Evolutionary conservation across 2,888 invertebrate species (phyloP).

Genomic region (Bimastos eiseni): DNA sequence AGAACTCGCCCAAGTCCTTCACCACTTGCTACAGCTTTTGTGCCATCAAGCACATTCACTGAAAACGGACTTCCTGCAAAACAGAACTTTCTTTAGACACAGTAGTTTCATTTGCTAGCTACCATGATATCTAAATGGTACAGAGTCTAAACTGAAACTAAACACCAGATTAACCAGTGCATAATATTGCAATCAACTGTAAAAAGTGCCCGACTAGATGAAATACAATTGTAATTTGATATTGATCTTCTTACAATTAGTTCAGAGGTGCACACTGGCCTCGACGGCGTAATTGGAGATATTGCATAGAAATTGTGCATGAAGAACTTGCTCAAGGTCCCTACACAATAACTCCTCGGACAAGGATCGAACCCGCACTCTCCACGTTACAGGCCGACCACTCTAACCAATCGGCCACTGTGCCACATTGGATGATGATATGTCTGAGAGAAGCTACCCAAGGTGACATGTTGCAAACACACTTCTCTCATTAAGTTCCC

Average conservation of each 20-base stretch:
- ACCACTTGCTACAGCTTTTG: conserved; percentile 51
- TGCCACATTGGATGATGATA: no score
- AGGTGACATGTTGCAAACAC: neutral
- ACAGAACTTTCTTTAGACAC: neutral
- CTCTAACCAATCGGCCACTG: no score
- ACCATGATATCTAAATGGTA: neutral
- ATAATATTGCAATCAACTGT: neutral
- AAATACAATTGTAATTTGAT: no score
- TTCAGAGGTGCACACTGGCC: no score
- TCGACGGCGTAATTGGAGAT: no score
- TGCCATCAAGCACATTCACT: conserved; percentile 49
- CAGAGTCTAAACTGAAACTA: neutral
- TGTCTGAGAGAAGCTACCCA: neutral
- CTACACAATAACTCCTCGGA: no score
- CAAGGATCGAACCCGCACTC: no score
- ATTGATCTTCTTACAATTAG: no score
- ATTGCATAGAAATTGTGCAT: no score
- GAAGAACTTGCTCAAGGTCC: no score
- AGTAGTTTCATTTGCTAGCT: neutral
- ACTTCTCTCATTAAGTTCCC: neutral
- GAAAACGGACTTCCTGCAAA: conserved; percentile 51
- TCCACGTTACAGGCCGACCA: no score
- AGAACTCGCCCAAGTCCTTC: conserved; percentile 62
- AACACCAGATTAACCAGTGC: neutral
- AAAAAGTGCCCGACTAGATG: neutral